Evolutionary conservation across 1,140 invertebrate species (phyloP), one percentile per base, ranked within the genome.

Genomic region (Eciton burchellii): DNA sequence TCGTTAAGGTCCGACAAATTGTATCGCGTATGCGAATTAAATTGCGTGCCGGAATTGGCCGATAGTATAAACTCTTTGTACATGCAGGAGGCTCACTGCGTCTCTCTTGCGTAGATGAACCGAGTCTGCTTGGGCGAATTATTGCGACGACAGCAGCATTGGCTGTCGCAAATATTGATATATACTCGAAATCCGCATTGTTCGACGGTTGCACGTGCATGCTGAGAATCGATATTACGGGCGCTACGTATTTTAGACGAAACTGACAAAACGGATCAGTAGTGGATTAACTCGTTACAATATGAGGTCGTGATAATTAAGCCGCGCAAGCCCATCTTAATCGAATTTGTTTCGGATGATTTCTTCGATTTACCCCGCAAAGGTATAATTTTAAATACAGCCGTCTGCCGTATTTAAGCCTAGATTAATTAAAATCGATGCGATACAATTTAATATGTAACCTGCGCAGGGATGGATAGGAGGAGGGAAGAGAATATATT

Each of bases 1-100:
- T 71, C 66, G 76, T 84, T 65, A 72, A 49, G 66, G 47, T 49
- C 8, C 57, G 66, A 72, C 52, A 72, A 81, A 81, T 81, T 81
- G 66, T 21, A 49, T 41, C 56, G 29, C 47, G 57, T 65, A 81
- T 49, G 66, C 21, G 76, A 63, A 72, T 72, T 57, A 72, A 72
- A 81, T 71, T 63, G 59, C 52, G 59, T 79, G 57, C 52, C 59
- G 65, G 35, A 81, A 54, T 70, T 70, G 82, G 19, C 14, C 74
- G 74, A 47, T 29, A 47, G 29, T n/a, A 81, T 49, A 81, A 81
- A 65, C 57, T 72, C 56, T 72, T 56, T 47, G 54, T 29, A 3
- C 41, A 21, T 14, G 49, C 35, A 21, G 8, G 12, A 68, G 11
- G 41, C 11, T 41, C 35, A 29, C 66, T 54, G 19, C n/a, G 1